Evolutionary conservation across 2,888 invertebrate genomes (phyloP).

Genomic region (Seira sanloemensis): DNA sequence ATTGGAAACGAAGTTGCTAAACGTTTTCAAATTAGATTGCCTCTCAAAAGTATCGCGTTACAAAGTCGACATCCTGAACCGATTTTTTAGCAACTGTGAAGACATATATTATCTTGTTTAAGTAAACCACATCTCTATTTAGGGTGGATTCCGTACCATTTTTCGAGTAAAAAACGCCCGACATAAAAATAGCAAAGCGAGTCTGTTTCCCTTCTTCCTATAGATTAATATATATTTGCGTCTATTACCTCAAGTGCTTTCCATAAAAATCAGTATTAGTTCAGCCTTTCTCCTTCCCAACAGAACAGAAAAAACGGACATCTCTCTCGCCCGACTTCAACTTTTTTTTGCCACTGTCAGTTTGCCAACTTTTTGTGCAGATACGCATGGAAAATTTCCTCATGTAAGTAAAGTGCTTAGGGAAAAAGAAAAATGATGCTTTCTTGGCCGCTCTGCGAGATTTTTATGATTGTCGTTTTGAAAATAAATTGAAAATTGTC

Average conservation of each 20-base stretch:
- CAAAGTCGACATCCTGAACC: not conserved
- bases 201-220: no score
- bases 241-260: not conserved
- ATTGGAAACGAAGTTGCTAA: no score
- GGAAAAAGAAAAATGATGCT: constrained; percentile 18
- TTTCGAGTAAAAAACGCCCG: not conserved
- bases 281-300: no score
- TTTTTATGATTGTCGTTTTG: constrained; percentile 14
- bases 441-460: constrained; percentile 35
- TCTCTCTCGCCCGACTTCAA: constrained; percentile 3
- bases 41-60: not conserved
- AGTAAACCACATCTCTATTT: not conserved
- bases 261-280: no score
- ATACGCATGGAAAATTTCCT: not conserved
- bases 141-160: no score
- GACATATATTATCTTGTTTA: not conserved
- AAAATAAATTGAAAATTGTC: constrained; percentile 50
- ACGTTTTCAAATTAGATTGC: not conserved
- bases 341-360: constrained; percentile 35
- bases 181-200: not conserved
- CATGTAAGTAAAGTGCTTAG: not conserved
- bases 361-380: constrained; percentile 32
- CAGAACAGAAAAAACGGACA: not conserved
- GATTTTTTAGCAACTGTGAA: not conserved
- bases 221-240: not conserved